These are phyloP conservation scores for Mythimna albipuncta DNA, from an alignment of 2,888 invertebrate species.

Conservation along the genomic window DNA sequence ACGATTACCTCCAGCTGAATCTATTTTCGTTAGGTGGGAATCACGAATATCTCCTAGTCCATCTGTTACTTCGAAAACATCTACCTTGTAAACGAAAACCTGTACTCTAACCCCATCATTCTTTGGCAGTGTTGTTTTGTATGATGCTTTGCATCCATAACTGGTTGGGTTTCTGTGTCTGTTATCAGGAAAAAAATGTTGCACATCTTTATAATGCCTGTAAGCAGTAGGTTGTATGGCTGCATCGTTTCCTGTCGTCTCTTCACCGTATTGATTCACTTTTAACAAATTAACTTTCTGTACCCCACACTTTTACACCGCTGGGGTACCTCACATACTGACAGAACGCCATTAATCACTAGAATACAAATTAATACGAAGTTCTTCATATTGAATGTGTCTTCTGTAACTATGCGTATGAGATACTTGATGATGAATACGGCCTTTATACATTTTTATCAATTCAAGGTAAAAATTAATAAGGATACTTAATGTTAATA, in stretches of 20 bases:
- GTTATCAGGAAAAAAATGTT: not conserved
- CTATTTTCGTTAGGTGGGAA: too few relatives aligned
- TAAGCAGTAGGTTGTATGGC: not conserved
- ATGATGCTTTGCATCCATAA: not conserved
- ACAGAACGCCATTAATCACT: not conserved
- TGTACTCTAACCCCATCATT: too few relatives aligned
- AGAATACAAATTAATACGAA: not conserved
- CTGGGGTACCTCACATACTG: constrained; percentile 14
- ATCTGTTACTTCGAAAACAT: too few relatives aligned
- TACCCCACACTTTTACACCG: constrained; percentile 20
- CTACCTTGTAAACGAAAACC: too few relatives aligned
- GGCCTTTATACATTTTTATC: constrained; percentile 4
- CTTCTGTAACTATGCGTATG: not conserved
- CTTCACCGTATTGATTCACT: constrained; percentile 20
- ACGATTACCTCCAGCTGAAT: too few relatives aligned
- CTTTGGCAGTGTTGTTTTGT: not conserved
- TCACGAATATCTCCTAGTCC: not conserved
- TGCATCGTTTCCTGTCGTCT: not conserved
- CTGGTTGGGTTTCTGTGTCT: too few relatives aligned
- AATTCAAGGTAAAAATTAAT: not conserved
- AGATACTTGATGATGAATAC: not conserved
- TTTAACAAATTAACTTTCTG: constrained; percentile 21
- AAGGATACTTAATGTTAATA: too few relatives aligned
- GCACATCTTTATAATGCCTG: not conserved
- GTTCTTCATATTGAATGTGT: constrained; percentile 23